These are phyloP conservation scores for Indri indri DNA, from an alignment of 2,113 vertebrate genomes.

Conservation along the genomic window DNA sequence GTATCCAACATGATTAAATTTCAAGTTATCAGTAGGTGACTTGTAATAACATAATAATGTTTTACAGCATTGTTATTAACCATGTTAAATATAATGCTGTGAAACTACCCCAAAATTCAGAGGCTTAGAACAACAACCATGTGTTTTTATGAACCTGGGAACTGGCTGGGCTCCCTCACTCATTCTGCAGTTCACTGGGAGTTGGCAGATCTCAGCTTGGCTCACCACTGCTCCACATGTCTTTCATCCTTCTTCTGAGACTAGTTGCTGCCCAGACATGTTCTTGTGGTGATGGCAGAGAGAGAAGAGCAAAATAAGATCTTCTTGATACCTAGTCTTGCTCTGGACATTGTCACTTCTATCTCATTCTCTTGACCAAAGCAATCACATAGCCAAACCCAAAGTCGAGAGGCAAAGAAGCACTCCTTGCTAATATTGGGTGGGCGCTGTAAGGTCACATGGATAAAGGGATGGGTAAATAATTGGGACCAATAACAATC, in stretches of 20 bases:
- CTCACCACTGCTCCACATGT: background rate
- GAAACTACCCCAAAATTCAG: background rate
- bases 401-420: background rate
- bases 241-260: background rate
- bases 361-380: background rate
- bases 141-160: background rate
- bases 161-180: no score
- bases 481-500: background rate
- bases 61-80: background rate
- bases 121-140: background rate
- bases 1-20: background rate
- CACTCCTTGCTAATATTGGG: background rate
- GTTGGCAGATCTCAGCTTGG: background rate
- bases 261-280: background rate
- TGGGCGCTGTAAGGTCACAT: background rate
- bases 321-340: background rate
- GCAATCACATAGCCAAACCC: background rate
- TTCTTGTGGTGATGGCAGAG: background rate
- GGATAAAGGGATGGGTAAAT: background rate
- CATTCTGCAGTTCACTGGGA: background rate
- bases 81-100: background rate
- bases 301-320: background rate
- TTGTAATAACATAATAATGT: no score
- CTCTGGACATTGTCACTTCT: background rate
- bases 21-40: background rate